Evolutionary conservation across 2,113 vertebrate genomes (phyloP).

Genomic region (Leucosticte australis): DNA sequence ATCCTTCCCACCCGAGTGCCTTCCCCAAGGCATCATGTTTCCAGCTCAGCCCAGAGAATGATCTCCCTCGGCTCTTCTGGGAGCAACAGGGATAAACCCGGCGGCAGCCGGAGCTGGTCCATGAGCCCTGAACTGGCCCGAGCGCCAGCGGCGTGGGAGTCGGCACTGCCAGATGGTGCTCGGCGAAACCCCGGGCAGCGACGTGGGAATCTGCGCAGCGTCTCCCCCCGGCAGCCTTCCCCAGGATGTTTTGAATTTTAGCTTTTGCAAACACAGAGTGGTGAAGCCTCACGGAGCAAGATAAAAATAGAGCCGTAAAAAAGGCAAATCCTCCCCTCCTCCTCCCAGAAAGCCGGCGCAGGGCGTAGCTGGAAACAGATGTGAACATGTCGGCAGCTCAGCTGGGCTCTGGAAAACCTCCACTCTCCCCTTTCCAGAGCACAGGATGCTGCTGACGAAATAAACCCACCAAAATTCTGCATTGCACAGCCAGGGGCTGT

Average conservation of each 20-base stretch:
- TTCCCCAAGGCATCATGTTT: not conserved
- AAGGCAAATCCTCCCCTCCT: constrained; percentile 3
- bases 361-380: constrained; percentile 72
- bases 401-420: not conserved
- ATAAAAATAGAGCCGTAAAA: constrained; percentile 74
- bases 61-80: not conserved
- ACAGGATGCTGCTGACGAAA: not conserved
- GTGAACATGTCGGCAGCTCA: constrained; percentile 5
- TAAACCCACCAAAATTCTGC: not conserved
- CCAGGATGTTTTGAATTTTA: constrained; percentile 73
- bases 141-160: not conserved
- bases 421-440: not conserved
- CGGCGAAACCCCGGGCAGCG: constrained; percentile 51
- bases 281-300: constrained; percentile 48
- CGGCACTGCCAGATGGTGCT: constrained; percentile 45
- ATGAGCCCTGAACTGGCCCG: not conserved
- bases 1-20: not conserved
- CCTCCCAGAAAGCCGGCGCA: not conserved
- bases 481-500: accelerated
- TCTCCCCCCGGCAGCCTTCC: constrained; percentile 43
- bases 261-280: constrained; percentile 52
- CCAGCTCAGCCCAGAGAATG: not conserved
- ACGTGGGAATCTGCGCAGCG: constrained; percentile 41
- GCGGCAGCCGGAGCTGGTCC: constrained; percentile 1
- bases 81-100: not conserved